Evolutionary conservation across 2,888 invertebrate species (phyloP), one percentile per base, ranked within the genome.

Genomic region (Apeira syringaria): DNA sequence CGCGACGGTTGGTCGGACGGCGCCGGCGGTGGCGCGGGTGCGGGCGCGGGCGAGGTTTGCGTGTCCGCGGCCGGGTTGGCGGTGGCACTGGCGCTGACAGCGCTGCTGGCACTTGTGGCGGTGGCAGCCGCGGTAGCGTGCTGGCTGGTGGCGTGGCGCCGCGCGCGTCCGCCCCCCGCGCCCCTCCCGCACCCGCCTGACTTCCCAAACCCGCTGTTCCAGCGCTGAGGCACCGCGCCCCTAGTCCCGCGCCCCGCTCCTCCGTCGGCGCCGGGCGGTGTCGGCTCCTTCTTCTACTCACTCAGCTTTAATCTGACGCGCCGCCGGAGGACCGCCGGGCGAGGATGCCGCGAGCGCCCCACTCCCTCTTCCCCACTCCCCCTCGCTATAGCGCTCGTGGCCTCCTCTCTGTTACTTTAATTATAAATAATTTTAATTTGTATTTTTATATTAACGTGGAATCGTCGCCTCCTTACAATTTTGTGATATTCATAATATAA

Each of bases 91-190:
- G 95, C 97, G 53, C 95, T 98, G 74, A 98, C 98, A 56, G 97
- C 97, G 33, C 92, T 98, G 50, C 86, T 98, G 70, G 97, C 98
- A 44, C 91, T 98, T 53, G 97, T 98, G 46, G 97, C 98, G 43
- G 97, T 98, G 42, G 98, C 98, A 15, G 96, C 98, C 34, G 97
- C 97, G 42, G 97, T 98, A 44, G 97, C 97, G 50, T 98, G 98
- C 84, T 98, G 98, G 98, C 92, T 98, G 56, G 96, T 98, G 93
- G 98, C 98, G 62, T 97, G 97, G 90, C 90, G 97, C 59, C 93
- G 97, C 63, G 93, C 96, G 71, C 96, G 97, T 36, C 96, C 96
- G 68, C 93, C 95, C 35, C 93, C 96, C 53, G 97, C 97, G 25
- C 98, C 98, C 30, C 91, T 98, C 66, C 97, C 98, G 57, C 98